Conservation (phyloP, 2,797 vertebrate genomes). For the Spinibarbus caldwelli region DNA sequence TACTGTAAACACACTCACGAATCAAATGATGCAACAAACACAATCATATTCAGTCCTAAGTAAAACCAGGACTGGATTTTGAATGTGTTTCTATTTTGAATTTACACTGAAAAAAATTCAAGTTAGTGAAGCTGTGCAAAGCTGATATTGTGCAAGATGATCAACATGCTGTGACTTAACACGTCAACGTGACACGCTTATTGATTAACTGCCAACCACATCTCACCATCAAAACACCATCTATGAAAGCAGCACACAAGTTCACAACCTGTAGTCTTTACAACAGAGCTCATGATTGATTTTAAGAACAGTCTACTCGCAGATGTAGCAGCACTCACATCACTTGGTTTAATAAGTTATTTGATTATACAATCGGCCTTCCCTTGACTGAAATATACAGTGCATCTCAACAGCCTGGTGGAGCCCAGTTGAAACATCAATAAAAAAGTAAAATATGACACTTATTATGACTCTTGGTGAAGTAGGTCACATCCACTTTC, state of each 20-base stretch:
- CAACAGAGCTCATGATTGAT: not conserved
- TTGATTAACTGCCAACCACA: not conserved
- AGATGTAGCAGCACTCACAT: not conserved
- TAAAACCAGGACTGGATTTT: slow-evolving; percentile 13
- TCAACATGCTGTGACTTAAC: slow-evolving; percentile 17
- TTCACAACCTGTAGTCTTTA: not conserved
- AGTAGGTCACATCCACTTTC: not conserved
- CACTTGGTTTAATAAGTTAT: slow-evolving; percentile 29
- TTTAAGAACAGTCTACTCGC: not conserved
- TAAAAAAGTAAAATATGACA: slow-evolving; percentile 30
- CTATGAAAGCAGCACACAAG: not conserved
- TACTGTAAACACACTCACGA: not conserved
- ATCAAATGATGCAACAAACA: not conserved
- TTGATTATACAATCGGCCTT: not conserved
- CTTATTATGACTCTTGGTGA: not conserved
- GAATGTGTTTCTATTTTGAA: not conserved
- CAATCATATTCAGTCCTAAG: not conserved
- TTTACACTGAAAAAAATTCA: not conserved
- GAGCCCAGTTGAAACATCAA: not conserved
- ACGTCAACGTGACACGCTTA: not conserved
- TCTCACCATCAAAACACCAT: not conserved
- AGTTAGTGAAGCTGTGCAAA: not conserved
- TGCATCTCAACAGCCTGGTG: not conserved
- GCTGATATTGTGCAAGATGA: not conserved
- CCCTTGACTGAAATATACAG: not conserved